Evolutionary conservation across 2,888 invertebrate species (phyloP).

Genomic region (Lamellibrachia satsuma): DNA sequence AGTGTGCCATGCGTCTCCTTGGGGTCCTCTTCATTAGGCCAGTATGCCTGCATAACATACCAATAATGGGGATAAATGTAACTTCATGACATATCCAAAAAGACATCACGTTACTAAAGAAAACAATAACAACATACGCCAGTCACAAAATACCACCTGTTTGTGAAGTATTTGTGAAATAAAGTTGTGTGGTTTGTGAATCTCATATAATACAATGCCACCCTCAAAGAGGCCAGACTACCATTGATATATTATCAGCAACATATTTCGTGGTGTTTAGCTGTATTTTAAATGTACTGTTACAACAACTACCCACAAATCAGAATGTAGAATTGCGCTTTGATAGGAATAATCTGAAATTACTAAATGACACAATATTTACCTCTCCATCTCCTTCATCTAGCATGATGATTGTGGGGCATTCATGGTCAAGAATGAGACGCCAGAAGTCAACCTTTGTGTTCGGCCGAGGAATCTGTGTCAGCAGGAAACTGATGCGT

Average conservation of each 20-base stretch:
- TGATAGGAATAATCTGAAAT: not conserved
- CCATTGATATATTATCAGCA: no score
- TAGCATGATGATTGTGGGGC: slow-evolving; percentile 61
- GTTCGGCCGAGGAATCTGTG: slow-evolving; percentile 64
- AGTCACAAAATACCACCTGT: no score
- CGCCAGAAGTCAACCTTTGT: slow-evolving; percentile 65
- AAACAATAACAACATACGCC: no score
- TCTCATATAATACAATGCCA: no score
- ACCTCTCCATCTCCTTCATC: slow-evolving; percentile 47
- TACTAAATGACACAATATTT: not conserved
- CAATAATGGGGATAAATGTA: not conserved
- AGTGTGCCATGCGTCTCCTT: not conserved
- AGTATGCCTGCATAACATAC: not conserved
- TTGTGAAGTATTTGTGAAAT: no score
- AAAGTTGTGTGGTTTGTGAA: no score
- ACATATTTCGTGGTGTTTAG: not conserved
- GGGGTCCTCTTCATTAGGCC: not conserved
- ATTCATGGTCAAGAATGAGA: slow-evolving; percentile 60
- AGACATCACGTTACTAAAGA: no score
- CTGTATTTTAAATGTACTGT: not conserved
- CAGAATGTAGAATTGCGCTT: not conserved
- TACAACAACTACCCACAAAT: not conserved
- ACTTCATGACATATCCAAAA: no score
- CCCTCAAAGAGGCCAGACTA: no score
- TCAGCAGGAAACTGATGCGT: slow-evolving; percentile 62